A percentile compares a stretch with the other conserved stretches of the same genome.
Evolutionary conservation across 2,113 vertebrate genomes (phyloP).

Genomic region (Sinocyclocheilus rhinocerous): DNA sequence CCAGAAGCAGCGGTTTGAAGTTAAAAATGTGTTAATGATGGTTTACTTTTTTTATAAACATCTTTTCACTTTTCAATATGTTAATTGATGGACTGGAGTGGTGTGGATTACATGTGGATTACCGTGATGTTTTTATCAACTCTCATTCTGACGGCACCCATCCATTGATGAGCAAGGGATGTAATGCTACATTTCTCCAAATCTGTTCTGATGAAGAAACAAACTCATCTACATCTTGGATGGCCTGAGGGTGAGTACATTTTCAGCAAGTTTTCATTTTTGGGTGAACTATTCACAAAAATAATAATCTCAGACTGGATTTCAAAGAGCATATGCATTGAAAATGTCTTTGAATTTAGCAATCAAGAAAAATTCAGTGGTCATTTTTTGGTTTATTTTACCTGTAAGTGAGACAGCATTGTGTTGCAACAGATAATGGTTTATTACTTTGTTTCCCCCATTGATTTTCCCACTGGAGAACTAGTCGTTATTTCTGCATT

Average conservation of each 20-base stretch:
- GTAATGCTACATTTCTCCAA: not conserved
- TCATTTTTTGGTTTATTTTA: not conserved
- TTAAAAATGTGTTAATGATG: too few relatives aligned
- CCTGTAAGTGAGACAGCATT: not conserved
- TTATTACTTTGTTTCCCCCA: conserved; percentile 36
- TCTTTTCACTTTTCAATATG: too few relatives aligned
- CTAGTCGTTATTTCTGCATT: conserved; percentile 34
- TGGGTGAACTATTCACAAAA: not conserved
- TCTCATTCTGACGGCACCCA: too few relatives aligned
- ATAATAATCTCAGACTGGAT: not conserved
- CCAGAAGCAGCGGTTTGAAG: too few relatives aligned
- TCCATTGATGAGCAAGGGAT: not conserved
- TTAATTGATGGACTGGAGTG: too few relatives aligned
- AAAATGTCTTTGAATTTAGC: not conserved
- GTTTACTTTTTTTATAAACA: too few relatives aligned
- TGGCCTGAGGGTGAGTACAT: too few relatives aligned
- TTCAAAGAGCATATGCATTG: not conserved
- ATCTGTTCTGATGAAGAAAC: not conserved
- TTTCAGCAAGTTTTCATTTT: not conserved
- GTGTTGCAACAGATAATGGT: conserved; percentile 21
- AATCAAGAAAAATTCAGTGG: not conserved
- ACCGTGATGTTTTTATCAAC: too few relatives aligned
- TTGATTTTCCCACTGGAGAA: conserved; percentile 38
- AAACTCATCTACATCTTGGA: too few relatives aligned
- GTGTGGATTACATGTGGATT: too few relatives aligned